phyloP scores from a whole-genome alignment of 1,140 invertebrate species.

The Aporrectodea caliginosa region DNA sequence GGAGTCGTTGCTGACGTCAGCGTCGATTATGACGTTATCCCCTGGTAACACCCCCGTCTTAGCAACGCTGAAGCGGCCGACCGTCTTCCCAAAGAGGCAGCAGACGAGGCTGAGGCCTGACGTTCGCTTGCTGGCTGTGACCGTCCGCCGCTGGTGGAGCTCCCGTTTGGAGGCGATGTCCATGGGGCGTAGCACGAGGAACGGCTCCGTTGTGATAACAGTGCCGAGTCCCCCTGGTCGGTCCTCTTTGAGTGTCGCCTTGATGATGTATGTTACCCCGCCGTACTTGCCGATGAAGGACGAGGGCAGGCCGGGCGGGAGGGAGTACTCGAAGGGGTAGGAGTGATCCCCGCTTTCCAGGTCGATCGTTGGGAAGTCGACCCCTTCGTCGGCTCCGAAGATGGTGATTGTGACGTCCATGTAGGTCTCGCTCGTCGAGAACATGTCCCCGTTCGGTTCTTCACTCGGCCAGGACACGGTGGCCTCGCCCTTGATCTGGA shows the following conservation, averaged over 20 bases:
- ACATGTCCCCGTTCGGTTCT: slow-evolving; percentile 42
- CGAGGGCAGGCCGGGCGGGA: slow-evolving; percentile 49
- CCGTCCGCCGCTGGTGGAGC: slow-evolving; percentile 22
- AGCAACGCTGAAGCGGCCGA: slow-evolving; percentile 38
- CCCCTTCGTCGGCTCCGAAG: slow-evolving; percentile 47
- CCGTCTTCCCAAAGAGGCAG: slow-evolving; percentile 46
- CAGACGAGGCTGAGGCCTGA: slow-evolving; percentile 35
- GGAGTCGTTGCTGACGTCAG: slow-evolving; percentile 40
- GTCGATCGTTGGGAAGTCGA: slow-evolving; percentile 28
- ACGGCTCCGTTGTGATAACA: slow-evolving; percentile 50
- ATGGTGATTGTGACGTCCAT: slow-evolving; percentile 44
- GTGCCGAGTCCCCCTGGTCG: slow-evolving; percentile 37
- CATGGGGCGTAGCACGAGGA: slow-evolving; percentile 44
- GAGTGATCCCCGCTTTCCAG: slow-evolving; percentile 40
- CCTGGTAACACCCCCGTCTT: slow-evolving; percentile 46
- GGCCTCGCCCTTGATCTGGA: slow-evolving; percentile 42
- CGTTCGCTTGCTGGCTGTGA: slow-evolving; percentile 36
- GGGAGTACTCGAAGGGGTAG: slow-evolving; percentile 49
- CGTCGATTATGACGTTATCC: slow-evolving; percentile 48
- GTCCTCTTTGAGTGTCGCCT: slow-evolving; percentile 45
- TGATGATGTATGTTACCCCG: slow-evolving; percentile 53
- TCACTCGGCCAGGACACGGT: slow-evolving; percentile 41
- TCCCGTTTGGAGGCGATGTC: slow-evolving; percentile 22
- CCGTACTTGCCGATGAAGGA: slow-evolving; percentile 55
- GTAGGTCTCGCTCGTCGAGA: slow-evolving; percentile 40